phyloP scores from a whole-genome alignment of 2,113 vertebrate species.

The Myrmophylax atrothorax region DNA sequence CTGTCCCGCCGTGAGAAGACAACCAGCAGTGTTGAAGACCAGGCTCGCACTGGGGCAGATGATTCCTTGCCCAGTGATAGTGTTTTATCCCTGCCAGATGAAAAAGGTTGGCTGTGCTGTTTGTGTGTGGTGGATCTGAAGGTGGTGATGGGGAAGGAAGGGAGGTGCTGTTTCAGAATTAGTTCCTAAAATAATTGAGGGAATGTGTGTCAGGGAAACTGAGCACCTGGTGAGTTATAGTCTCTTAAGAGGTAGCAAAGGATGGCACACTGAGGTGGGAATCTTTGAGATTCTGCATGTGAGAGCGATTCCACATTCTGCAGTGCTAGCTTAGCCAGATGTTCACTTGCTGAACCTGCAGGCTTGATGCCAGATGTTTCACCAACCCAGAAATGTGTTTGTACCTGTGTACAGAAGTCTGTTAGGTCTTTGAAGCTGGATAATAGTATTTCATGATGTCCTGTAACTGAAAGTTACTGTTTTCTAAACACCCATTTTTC shows the following conservation, averaged over 20 bases:
- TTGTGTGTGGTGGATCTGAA: not conserved
- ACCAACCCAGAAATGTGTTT: not conserved
- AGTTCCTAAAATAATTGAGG: not conserved
- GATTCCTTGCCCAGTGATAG: slow-evolving; percentile 85
- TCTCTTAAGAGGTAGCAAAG: not conserved
- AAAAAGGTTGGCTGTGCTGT: slow-evolving; percentile 80
- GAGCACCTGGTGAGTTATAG: not conserved
- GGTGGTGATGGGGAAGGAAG: not conserved
- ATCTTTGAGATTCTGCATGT: not conserved
- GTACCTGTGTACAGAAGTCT: not conserved
- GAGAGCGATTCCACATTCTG: not conserved
- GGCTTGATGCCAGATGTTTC: not conserved
- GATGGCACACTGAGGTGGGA: not conserved
- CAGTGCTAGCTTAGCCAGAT: not conserved
- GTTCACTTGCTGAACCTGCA: not conserved
- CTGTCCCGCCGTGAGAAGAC: slow-evolving; percentile 56
- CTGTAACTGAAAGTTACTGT: not conserved
- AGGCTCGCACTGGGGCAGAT: slow-evolving; percentile 77
- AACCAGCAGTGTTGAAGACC: slow-evolving; percentile 83
- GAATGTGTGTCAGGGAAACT: not conserved
- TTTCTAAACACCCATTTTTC: not conserved
- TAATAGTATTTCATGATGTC: not conserved
- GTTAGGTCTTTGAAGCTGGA: not conserved
- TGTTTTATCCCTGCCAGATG: slow-evolving; percentile 80
- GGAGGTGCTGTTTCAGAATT: not conserved